These are phyloP conservation scores for Diaprepes abbreviatus DNA, from an alignment of 2,888 invertebrate genomes.

Conservation along the genomic window DNA sequence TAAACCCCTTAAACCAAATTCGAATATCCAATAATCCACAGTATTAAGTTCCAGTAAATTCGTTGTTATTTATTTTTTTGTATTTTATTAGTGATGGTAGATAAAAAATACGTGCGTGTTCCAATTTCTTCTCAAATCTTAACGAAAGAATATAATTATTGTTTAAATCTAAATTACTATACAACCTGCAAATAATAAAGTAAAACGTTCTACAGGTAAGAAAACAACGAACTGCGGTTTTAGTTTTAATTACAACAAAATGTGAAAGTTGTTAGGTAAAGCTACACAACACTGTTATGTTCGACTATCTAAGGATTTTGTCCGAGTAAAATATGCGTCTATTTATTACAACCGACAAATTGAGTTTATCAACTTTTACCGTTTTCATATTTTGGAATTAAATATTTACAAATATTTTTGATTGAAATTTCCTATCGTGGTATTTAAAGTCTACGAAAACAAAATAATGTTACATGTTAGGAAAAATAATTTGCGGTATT, in stretches of 20 bases:
- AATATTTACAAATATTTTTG: not conserved
- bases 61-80: too few relatives aligned
- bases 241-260: slow-evolving; percentile 49
- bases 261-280: slow-evolving; percentile 50
- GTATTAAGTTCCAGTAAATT: too few relatives aligned
- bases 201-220: slow-evolving; percentile 11
- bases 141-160: not conserved
- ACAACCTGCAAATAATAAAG: slow-evolving; percentile 15
- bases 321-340: slow-evolving; percentile 20
- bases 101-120: not conserved
- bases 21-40: too few relatives aligned
- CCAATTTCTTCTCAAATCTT: not conserved
- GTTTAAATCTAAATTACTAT: not conserved
- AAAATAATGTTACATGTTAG: not conserved
- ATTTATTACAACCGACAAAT: slow-evolving; percentile 5
- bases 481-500: slow-evolving; percentile 1
- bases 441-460: not conserved
- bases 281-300: slow-evolving; percentile 41
- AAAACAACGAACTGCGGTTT: slow-evolving; percentile 43
- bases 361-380: slow-evolving; percentile 19
- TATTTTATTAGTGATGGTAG: too few relatives aligned
- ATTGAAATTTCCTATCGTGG: not conserved
- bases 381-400: slow-evolving; percentile 10
- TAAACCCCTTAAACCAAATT: too few relatives aligned
- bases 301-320: slow-evolving; percentile 16